phyloP scores from a whole-genome alignment of 2,113 vertebrate genomes.

The Xenopus laevis region DNA sequence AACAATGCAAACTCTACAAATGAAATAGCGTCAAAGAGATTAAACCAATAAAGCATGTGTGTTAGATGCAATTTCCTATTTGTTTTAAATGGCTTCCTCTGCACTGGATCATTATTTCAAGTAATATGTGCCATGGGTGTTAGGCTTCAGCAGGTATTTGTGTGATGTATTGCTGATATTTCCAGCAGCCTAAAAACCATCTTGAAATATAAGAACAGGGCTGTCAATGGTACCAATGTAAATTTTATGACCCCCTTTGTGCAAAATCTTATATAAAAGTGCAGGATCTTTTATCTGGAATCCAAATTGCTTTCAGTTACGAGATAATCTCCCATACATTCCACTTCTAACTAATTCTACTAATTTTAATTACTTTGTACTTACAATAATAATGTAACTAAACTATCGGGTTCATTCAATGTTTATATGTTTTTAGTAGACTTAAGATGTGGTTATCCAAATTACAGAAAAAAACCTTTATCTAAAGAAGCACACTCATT shows the following conservation, averaged over 20 bases:
- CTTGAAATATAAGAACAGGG: conserved; percentile 58
- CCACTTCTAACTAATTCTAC: too few species aligned
- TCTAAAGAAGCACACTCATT: too few species aligned
- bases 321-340: too few species aligned
- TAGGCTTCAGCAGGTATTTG: conserved; percentile 49
- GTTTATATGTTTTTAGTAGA: too few species aligned
- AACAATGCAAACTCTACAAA: conserved; percentile 45
- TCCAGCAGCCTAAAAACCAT: conserved; percentile 50
- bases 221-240: conserved; percentile 55
- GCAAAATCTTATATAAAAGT: conserved; percentile 39
- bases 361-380: too few species aligned
- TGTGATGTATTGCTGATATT: conserved; percentile 52
- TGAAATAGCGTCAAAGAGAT: conserved; percentile 44
- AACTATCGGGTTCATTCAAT: too few species aligned
- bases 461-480: too few species aligned
- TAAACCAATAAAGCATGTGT: conserved; percentile 43
- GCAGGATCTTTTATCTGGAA: too few species aligned
- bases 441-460: too few species aligned
- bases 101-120: conserved; percentile 33
- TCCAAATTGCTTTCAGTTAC: too few species aligned
- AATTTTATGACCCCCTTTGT: conserved; percentile 77
- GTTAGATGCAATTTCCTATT: conserved; percentile 41
- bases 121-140: conserved; percentile 34
- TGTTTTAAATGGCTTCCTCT: conserved; percentile 22
- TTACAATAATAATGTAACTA: too few species aligned